Percentiles rank a stretch among this genome's conserved stretches.
Conservation (phyloP, 1,140 invertebrate genomes). For the Episyrphus balteatus region DNA sequence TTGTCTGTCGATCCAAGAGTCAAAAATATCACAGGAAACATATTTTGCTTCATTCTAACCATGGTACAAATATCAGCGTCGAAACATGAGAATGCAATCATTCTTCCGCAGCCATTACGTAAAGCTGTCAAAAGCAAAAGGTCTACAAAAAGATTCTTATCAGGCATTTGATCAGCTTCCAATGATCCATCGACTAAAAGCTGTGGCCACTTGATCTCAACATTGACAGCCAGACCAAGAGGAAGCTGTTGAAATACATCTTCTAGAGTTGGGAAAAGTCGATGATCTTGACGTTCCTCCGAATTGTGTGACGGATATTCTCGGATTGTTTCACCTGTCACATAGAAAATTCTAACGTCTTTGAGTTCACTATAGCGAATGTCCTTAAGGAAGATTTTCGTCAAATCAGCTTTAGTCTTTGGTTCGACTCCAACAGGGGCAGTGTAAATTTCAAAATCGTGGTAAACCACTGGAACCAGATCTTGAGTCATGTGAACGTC, state of each 20-base stretch:
- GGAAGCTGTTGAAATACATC: slow-evolving; percentile 65
- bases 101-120: slow-evolving; percentile 59
- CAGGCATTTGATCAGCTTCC: slow-evolving; percentile 75
- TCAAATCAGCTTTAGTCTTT: slow-evolving; percentile 59
- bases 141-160: slow-evolving; percentile 82
- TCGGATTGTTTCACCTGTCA: slow-evolving; percentile 14
- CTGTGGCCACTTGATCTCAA: slow-evolving; percentile 96
- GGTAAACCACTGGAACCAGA: slow-evolving; percentile 83
- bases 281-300: slow-evolving; percentile 52
- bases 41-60: slow-evolving; percentile 85
- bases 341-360: slow-evolving; percentile 47
- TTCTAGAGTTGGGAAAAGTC: slow-evolving; percentile 81
- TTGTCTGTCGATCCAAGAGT: slow-evolving; percentile 71
- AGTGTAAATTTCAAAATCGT: slow-evolving; percentile 82
- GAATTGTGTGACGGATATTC: slow-evolving; percentile 17
- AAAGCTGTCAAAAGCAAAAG: slow-evolving; percentile 58
- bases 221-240: slow-evolving; percentile 73
- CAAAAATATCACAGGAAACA: slow-evolving; percentile 84
- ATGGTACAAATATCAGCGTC: slow-evolving; percentile 89
- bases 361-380: slow-evolving; percentile 78
- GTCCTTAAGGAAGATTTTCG: slow-evolving; percentile 82
- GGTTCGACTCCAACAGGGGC: slow-evolving; percentile 56
- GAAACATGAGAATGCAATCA: slow-evolving; percentile 85
- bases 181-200: slow-evolving; percentile 67
- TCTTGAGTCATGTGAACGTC: slow-evolving; percentile 93